Base-by-base conservation (phyloP, 2,797 vertebrate genomes). In the Neosilurus hyrtlii region DNA sequence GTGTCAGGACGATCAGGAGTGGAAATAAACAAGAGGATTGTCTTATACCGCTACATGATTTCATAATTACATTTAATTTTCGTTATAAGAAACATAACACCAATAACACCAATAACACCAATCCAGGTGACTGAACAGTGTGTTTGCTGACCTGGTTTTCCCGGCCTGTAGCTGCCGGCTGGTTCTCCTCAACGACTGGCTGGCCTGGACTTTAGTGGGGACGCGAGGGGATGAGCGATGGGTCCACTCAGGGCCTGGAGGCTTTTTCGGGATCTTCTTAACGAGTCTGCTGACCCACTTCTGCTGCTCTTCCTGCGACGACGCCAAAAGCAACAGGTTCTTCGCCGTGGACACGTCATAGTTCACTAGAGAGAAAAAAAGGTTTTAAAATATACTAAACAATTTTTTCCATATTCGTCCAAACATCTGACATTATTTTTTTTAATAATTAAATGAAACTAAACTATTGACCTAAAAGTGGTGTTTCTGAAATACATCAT, bases 211-310 rank as follows among this genome's bases (percentile, higher is more conserved):
- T 94, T 98, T 98, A 95, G 96, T 95, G 88, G 98, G 97, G 84
- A 96, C 93, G 81, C 97, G 96, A 22, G 98, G 98, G 56, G 98
- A 99, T 74, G 96, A 99, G 83, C 97, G 96, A 65, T 96, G 95
- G 86, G 97, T 96, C 35, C 95, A 96, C 81, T 99, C 97, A 7
- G 96, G 93, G 0, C 95, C 94, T 0, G 95, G 96, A 20, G 98
- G 96, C 91, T 99, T 99, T 93, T 99, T 99, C 80, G 98, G 98
- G 82, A 99, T 99, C 90, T 97, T 99, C 93, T 99, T 99, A 80
- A 98, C 96, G 89, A 99, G 91, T 70, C 97, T 95, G 91, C 95
- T 98, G 85, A 99, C 97, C 98, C 98, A 99, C 90, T 97, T 99
- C 91, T 99, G 97, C 93, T 99, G 98, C 78, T 99, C 97, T 90